Conservation (phyloP, 2,797 vertebrate genomes). For the Capromys pilorides region DNA sequence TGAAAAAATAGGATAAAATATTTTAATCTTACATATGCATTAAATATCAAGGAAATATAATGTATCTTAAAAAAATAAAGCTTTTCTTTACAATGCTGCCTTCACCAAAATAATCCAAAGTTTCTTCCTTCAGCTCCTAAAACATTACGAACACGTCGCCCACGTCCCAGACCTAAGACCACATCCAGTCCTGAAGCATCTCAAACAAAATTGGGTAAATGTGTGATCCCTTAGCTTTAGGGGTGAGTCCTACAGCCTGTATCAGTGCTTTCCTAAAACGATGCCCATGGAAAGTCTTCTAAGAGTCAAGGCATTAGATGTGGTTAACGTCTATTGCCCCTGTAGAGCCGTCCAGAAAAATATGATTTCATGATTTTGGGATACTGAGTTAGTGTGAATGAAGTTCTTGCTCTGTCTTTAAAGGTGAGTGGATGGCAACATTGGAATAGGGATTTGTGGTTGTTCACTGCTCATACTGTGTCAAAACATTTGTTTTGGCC, state of each 20-base stretch:
- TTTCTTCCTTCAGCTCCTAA: constrained; percentile 75
- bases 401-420: background rate
- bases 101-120: constrained; percentile 57
- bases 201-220: constrained; percentile 81
- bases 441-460: background rate
- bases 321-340: background rate
- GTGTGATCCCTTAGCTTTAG: background rate
- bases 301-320: background rate
- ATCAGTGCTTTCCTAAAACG: background rate
- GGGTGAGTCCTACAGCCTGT: background rate
- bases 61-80: constrained; percentile 29
- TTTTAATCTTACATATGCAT: background rate
- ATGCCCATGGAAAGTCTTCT: background rate
- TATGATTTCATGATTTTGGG: background rate
- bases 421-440: background rate
- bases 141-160: constrained; percentile 28
- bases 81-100: constrained; percentile 39
- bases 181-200: constrained; percentile 78
- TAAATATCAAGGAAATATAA: constrained; percentile 3
- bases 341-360: background rate
- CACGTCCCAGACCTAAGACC: constrained; percentile 71
- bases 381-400: background rate
- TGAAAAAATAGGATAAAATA: constrained; percentile 40
- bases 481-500: constrained; percentile 9
- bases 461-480: background rate